Evolutionary conservation across 92 coral and sea anemone genomes (phyloP).

Genomic region (Parazoanthus darwini): DNA sequence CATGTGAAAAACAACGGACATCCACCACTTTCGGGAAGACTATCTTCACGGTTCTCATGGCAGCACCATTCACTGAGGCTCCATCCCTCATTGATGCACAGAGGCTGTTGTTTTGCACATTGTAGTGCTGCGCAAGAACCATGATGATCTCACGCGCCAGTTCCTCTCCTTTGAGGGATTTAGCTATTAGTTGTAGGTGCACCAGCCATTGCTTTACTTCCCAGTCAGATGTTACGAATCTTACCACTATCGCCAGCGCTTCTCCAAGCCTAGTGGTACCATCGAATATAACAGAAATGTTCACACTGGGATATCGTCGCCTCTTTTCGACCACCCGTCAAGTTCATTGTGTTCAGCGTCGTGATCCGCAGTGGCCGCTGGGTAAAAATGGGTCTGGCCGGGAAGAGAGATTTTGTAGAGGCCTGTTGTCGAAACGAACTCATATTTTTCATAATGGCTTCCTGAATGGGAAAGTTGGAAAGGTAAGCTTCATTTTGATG

Average conservation of each 20-base stretch:
- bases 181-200: conserved; percentile 35
- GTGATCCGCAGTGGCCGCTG: no score
- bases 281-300: conserved; percentile 51
- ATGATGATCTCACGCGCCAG: conserved; percentile 32
- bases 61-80: conserved; percentile 49
- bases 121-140: conserved; percentile 38
- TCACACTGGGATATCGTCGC: background rate
- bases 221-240: conserved; percentile 55
- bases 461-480: conserved; percentile 26
- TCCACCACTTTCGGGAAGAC: conserved; percentile 49
- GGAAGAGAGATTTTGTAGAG: no score
- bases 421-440: conserved; percentile 11
- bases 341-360: no score
- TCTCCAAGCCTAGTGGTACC: conserved; percentile 60
- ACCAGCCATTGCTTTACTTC: conserved; percentile 50
- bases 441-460: conserved; percentile 16
- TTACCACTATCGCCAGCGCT: conserved; percentile 52
- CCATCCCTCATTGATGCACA: conserved; percentile 33
- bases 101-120: conserved; percentile 33
- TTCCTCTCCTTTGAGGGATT: conserved; percentile 52
- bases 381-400: no score
- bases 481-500: conserved; percentile 21
- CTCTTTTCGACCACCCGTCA: no score
- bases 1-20: conserved; percentile 56
- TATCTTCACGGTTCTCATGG: conserved; percentile 47